Conservation (phyloP, 2,113 vertebrate genomes). For the Toxostoma redivivum region DNA sequence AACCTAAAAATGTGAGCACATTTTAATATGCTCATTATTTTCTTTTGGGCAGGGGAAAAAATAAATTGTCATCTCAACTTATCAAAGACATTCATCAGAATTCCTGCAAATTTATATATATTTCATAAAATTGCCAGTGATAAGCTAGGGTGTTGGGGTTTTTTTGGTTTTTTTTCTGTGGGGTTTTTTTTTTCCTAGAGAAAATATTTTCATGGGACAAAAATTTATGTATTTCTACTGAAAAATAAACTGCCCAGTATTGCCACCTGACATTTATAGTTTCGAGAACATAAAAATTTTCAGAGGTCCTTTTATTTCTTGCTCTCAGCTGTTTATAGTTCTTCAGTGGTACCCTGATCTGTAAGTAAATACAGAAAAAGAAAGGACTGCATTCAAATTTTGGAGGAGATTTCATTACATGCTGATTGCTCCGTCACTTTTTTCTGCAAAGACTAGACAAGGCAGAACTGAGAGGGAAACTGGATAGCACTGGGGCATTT, state of each 20-base stretch:
- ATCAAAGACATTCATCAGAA: not conserved
- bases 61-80: not conserved
- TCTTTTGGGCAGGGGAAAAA: not conserved
- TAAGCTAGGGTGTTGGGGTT: not conserved
- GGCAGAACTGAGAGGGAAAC: not conserved
- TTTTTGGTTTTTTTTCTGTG: not conserved
- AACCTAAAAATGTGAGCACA: not conserved
- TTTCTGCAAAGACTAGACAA: not conserved
- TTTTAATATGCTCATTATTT: not conserved
- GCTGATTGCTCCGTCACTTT: slow-evolving; percentile 7
- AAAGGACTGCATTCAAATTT: slow-evolving; percentile 25
- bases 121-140: slow-evolving; percentile 11
- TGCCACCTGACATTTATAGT: slow-evolving; percentile 32
- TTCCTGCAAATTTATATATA: not conserved
- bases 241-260: slow-evolving; percentile 40
- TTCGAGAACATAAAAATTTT: slow-evolving; percentile 35
- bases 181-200: not conserved
- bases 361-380: slow-evolving; percentile 24
- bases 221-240: not conserved
- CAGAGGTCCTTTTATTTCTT: slow-evolving; percentile 44
- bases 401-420: slow-evolving; percentile 6
- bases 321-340: slow-evolving; percentile 21
- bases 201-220: not conserved
- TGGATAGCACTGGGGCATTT: not conserved
- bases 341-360: slow-evolving; percentile 14